A percentile compares a stretch with the other conserved stretches of the same genome.
Evolutionary conservation across 2,113 vertebrate genomes (phyloP).

Genomic region (Scalopus aquaticus): DNA sequence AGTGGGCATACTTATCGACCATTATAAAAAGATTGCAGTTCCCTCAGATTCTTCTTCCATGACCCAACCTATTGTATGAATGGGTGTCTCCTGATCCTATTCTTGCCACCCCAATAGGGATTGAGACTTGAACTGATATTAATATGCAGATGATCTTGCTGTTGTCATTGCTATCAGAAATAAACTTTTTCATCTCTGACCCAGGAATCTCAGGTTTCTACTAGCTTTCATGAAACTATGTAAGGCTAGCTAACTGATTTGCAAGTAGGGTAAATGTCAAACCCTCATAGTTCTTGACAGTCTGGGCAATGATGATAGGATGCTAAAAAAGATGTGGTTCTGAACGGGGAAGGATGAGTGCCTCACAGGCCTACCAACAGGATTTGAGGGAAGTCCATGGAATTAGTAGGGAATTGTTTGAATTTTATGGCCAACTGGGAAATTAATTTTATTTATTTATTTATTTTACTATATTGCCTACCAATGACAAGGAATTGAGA

Average conservation of each 20-base stretch:
- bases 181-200: neutral
- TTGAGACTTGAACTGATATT: neutral
- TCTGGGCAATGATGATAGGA: neutral
- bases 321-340: neutral
- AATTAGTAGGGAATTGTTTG: neutral
- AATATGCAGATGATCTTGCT: neutral
- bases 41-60: neutral
- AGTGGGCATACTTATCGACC: neutral
- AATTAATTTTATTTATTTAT: neutral
- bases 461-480: neutral
- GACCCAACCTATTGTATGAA: neutral
- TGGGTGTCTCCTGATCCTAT: neutral
- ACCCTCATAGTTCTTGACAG: neutral
- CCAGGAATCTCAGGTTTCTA: neutral
- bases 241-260: neutral
- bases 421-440: neutral
- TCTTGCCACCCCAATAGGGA: neutral
- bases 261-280: neutral
- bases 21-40: neutral
- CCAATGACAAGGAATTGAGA: neutral
- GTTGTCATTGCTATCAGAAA: neutral
- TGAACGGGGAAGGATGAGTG: neutral
- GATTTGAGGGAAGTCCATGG: neutral
- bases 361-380: neutral
- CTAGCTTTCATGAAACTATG: neutral